Conservation (phyloP, 2,888 invertebrate genomes). For the Sesia bembeciformis region DNA sequence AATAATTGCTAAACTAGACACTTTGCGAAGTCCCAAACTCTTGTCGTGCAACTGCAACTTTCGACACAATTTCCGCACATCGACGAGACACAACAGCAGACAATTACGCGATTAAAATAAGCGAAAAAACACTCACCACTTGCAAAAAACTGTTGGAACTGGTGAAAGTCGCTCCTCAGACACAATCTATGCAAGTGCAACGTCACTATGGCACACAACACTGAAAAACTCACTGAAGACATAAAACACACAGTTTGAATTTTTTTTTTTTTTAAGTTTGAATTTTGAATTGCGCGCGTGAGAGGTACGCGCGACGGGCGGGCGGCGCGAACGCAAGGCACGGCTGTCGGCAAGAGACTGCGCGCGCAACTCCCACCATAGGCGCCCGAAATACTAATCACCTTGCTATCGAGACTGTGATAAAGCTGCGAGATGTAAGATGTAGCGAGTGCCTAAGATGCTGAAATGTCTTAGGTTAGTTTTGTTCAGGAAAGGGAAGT, state of each 20-base stretch:
- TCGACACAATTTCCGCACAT: constrained; percentile 30
- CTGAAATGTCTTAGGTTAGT: not conserved
- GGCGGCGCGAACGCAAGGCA: constrained; percentile 50
- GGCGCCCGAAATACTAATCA: constrained; percentile 64
- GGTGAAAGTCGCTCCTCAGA: constrained; percentile 42
- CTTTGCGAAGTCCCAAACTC: constrained; percentile 7
- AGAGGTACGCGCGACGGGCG: constrained; percentile 30
- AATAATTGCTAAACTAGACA: constrained; percentile 7
- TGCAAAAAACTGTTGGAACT: constrained; percentile 45
- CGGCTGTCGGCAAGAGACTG: constrained; percentile 62
- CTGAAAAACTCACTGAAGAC: constrained; percentile 40
- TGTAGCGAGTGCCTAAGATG: constrained; percentile 23
- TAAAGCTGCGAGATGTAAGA: constrained; percentile 29
- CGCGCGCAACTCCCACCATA: constrained; percentile 58
- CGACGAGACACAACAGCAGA: constrained; percentile 24
- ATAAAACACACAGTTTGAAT: constrained; percentile 34
- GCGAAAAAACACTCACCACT: constrained; percentile 56
- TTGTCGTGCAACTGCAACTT: constrained; percentile 12
- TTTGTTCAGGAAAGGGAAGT: no score
- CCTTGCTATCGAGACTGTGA: constrained; percentile 62
- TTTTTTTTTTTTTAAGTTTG: constrained; percentile 13
- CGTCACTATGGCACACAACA: constrained; percentile 53
- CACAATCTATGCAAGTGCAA: constrained; percentile 25
- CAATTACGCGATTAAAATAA: constrained; percentile 56
- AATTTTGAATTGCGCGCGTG: constrained; percentile 42